These are phyloP conservation scores for Drosophila pectinifera DNA, from an alignment of 1,140 invertebrate species.

Conservation along the genomic window DNA sequence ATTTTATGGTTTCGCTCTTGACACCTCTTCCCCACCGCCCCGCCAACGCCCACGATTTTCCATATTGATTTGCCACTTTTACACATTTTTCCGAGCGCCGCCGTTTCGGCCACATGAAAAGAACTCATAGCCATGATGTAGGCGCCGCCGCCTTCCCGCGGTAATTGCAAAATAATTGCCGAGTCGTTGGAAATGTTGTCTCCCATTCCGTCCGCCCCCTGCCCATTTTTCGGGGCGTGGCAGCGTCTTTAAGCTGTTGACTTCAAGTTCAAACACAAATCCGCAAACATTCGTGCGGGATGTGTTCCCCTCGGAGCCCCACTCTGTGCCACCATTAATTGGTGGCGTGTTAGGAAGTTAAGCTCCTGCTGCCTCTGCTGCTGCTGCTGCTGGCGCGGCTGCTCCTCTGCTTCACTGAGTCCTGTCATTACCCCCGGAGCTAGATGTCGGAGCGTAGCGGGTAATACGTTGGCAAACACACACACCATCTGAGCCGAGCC, in stretches of 20 bases:
- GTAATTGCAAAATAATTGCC: slow-evolving; percentile 54
- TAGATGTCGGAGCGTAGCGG: slow-evolving; percentile 54
- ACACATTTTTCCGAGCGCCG: slow-evolving; percentile 13
- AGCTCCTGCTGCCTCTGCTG: slow-evolving; percentile 58
- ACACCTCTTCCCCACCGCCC: slow-evolving; percentile 29
- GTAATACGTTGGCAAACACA: slow-evolving; percentile 60
- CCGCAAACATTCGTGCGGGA: slow-evolving; percentile 53
- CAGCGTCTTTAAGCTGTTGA: slow-evolving; percentile 53
- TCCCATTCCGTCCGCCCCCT: neutral
- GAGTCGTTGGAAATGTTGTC: slow-evolving; percentile 28
- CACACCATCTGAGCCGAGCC: neutral
- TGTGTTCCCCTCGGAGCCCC: neutral
- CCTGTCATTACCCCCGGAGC: slow-evolving; percentile 57
- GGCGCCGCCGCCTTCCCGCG: slow-evolving; percentile 20
- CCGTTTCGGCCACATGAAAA: slow-evolving; percentile 10
- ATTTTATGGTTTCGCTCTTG: slow-evolving; percentile 68
- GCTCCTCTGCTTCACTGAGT: slow-evolving; percentile 48
- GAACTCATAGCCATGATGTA: slow-evolving; percentile 17
- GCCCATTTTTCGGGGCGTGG: slow-evolving; percentile 28
- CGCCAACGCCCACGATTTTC: slow-evolving; percentile 27
- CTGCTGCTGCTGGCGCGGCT: slow-evolving; percentile 26
- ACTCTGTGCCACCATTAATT: slow-evolving; percentile 46
- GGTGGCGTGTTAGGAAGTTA: slow-evolving; percentile 67
- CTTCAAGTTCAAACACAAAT: slow-evolving; percentile 63
- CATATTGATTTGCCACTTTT: slow-evolving; percentile 59